Evolutionary conservation across 2,888 invertebrate genomes (phyloP), one percentile per base, ranked within the genome.

Genomic region (Limnephilus lunatus): DNA sequence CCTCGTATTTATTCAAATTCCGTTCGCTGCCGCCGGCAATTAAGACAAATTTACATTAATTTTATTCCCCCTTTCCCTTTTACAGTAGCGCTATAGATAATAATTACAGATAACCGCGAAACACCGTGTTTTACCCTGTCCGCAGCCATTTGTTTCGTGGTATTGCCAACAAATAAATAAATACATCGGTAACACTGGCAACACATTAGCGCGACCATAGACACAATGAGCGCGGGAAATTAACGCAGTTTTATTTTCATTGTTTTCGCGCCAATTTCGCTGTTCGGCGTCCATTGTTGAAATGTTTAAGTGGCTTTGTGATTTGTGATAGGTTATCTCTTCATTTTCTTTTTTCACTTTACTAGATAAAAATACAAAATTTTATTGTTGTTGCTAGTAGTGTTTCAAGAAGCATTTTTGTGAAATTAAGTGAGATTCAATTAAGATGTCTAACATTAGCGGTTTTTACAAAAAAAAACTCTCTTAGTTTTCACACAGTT

Each of bases 21-120:
- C 91, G 85, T 89, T 90, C 89, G 90, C 92, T 86, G 91, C 92
- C 92, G 92, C 80, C 91, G 92, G 88, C 92, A 93, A 93, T 93
- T 93, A 93, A 91, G 91, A 91, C 19, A 53, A 93, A 93, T 93
- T 92, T 93, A 85, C 93, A 93, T 93, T 92, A 92, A 93, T 90
- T 93, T 93, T 93, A 92, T 92, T 93, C 90, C 90, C 90, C 48
- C 30, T 15, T 81, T 48, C 53, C 91, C 48, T 87, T 31, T 32
- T 86, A 15, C 44, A 86, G 85, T 14, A 83, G 44, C 32, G 87
- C 81, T 32, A 31, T 44, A 82, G 87, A 85, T 93, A 68, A 68
- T 68, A 92, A 93, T 93, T 93, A 92, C 92, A 92, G 92, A 88
- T 81, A 35, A 91, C 93, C 93, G 92, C 92, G 89, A 90, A 92